These are phyloP conservation scores for Drosophila novamexicana DNA, from an alignment of 1,140 invertebrate species.

Conservation along the genomic window DNA sequence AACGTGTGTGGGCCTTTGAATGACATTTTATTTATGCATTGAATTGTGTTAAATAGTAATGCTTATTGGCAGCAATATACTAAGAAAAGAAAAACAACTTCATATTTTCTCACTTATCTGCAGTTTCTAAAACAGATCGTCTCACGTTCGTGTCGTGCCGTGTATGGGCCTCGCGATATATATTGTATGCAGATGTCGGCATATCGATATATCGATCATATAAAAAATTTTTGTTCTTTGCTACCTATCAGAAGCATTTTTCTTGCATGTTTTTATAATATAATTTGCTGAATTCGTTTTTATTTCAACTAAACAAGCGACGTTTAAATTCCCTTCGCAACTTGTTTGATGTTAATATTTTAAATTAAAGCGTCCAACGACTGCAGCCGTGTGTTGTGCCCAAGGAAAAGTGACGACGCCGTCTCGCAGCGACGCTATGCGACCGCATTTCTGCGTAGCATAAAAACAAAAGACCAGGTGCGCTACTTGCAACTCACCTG, in stretches of 20 bases:
- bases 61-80: not conserved
- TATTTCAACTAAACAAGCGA: slow-evolving; percentile 37
- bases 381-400: slow-evolving; percentile 9
- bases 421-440: slow-evolving; percentile 68
- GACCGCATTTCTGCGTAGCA: slow-evolving; percentile 57
- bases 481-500: slow-evolving; percentile 11
- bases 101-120: too few species aligned
- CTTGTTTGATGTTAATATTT: slow-evolving; percentile 20
- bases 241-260: slow-evolving; percentile 52
- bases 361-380: not conserved
- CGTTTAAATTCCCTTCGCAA: slow-evolving; percentile 10
- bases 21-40: not conserved
- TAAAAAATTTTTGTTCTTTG: slow-evolving; percentile 41
- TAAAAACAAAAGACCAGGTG: slow-evolving; percentile 39
- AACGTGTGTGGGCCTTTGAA: slow-evolving; percentile 21
- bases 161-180: slow-evolving; percentile 3
- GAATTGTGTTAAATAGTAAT: not conserved
- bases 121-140: not conserved
- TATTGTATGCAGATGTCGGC: not conserved
- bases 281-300: slow-evolving; percentile 65
- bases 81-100: too few species aligned
- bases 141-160: not conserved
- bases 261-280: slow-evolving; percentile 54
- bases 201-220: slow-evolving; percentile 16
- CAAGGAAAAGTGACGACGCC: slow-evolving; percentile 55